Evolutionary conservation across 2,113 vertebrate genomes (phyloP), one percentile per base, ranked within the genome.

Genomic region (Verasper variegatus): DNA sequence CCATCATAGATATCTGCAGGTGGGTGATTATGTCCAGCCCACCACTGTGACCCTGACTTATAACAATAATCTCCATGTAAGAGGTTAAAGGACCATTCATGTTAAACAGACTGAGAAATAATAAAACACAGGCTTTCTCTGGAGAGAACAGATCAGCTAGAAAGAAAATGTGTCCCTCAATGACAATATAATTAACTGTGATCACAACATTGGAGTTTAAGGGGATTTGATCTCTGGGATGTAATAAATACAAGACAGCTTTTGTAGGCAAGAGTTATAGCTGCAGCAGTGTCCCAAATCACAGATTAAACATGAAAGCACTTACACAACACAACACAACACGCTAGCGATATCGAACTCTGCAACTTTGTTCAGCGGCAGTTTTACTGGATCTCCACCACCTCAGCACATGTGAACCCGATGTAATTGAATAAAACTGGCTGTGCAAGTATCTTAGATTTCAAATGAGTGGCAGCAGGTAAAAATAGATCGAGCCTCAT

Each of bases 1-100:
- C 70, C 67, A 79, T 85, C 73, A 82, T 82, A 78, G 82, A 88
- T 75, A 84, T 80, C 84, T 88, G 81, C 84, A 91, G 84, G 89
- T 91, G 86, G 87, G 61, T 90, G 83, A 85, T 87, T 83, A 75
- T 20, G 86, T 82, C 79, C 74, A 55, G 80, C 77, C 63, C 73
- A 68, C 78, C 20, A 6, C 68, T 55, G 74, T 76, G 77, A 74
- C 79, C 79, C 68, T 24, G 68, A 73, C 74, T 78, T 51, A 42
- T 60, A 76, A 78, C 63, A 66, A 70, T 52, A 78, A 26, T 35
- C 27, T 31, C 65, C 21, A 15, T 42, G 45, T 37, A 71, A 45
- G 47, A 71, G 66, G 84, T 86, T 42, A 61, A 15, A 63, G 37
- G 68, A 71, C 40, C 42, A 65, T 78, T 69, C n/a, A 71, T 63